Evolutionary conservation across 2,888 invertebrate genomes (phyloP).

Genomic region (Phytoseiulus persimilis): DNA sequence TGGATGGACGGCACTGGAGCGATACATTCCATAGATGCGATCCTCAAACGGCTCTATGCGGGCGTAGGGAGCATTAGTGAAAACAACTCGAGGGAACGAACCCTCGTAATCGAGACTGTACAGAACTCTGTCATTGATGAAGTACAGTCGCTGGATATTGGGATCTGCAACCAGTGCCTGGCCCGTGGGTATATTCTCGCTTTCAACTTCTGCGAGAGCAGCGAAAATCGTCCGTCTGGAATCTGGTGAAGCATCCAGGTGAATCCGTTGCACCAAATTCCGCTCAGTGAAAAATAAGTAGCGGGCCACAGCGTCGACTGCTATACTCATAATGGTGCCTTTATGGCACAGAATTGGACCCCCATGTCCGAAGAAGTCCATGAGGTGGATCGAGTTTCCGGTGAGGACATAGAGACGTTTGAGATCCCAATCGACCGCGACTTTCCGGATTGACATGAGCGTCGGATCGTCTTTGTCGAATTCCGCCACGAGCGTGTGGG

Average conservation of each 20-base stretch:
- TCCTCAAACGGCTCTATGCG: slow-evolving; percentile 31
- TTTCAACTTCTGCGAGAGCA: not conserved
- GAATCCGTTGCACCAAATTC: slow-evolving; percentile 7
- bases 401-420: slow-evolving; percentile 22
- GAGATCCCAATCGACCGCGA: slow-evolving; percentile 1
- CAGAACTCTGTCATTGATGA: slow-evolving; percentile 10
- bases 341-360: not conserved
- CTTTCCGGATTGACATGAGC: not conserved
- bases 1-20: not conserved
- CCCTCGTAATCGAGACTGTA: slow-evolving; percentile 29
- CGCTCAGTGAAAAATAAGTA: slow-evolving; percentile 23
- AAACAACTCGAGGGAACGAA: not conserved
- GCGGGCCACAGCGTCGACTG: slow-evolving; percentile 15
- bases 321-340: slow-evolving; percentile 12
- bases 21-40: not conserved
- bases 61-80: not conserved
- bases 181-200: slow-evolving; percentile 11
- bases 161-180: slow-evolving; percentile 15
- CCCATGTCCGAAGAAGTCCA: slow-evolving; percentile 13
- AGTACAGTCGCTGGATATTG: slow-evolving; percentile 1
- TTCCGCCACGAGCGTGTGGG: not conserved
- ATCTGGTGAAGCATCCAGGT: not conserved
- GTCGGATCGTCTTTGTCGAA: not conserved
- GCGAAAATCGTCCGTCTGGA: not conserved
- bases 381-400: not conserved